Evolutionary conservation across 1,140 invertebrate species (phyloP).

Genomic region (Aleiodes sp.): DNA sequence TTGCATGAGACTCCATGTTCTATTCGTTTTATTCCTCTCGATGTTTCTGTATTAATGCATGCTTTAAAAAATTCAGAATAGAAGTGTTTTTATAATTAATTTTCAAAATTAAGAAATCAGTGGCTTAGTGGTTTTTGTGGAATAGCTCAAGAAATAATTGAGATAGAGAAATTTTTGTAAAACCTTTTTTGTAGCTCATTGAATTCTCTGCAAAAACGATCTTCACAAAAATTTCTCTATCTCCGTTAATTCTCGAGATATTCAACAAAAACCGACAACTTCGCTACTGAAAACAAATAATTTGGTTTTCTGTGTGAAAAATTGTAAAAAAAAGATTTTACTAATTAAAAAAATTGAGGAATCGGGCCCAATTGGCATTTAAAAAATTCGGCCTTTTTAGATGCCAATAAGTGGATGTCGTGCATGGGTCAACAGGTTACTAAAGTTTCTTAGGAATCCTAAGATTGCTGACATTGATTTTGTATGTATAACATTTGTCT

Average conservation of each 20-base stretch:
- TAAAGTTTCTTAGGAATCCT: slow-evolving; percentile 63
- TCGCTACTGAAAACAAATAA: not conserved
- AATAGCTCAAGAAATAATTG: too few relatives aligned
- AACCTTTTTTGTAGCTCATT: too few relatives aligned
- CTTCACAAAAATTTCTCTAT: too few relatives aligned
- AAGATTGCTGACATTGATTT: slow-evolving; percentile 64
- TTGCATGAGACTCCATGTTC: slow-evolving; percentile 27
- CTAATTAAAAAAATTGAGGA: not conserved
- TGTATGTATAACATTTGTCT: slow-evolving; percentile 61
- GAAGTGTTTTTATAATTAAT: too few relatives aligned
- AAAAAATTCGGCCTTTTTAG: slow-evolving; percentile 50
- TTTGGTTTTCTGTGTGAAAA: not conserved
- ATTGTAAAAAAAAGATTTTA: not conserved
- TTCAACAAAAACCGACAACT: slow-evolving; percentile 19
- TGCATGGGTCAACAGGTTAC: slow-evolving; percentile 62
- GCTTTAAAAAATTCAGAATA: slow-evolving; percentile 52
- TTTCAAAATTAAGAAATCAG: too few relatives aligned
- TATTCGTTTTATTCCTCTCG: slow-evolving; percentile 3
- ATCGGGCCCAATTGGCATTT: not conserved
- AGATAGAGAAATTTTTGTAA: too few relatives aligned
- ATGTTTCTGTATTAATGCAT: slow-evolving; percentile 42
- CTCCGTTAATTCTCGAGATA: too few relatives aligned
- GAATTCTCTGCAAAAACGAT: too few relatives aligned
- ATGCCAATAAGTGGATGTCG: slow-evolving; percentile 64
- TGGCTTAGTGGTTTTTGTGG: too few relatives aligned